Base-by-base conservation (phyloP, 2,888 invertebrate genomes). In the Graphium colonna region DNA sequence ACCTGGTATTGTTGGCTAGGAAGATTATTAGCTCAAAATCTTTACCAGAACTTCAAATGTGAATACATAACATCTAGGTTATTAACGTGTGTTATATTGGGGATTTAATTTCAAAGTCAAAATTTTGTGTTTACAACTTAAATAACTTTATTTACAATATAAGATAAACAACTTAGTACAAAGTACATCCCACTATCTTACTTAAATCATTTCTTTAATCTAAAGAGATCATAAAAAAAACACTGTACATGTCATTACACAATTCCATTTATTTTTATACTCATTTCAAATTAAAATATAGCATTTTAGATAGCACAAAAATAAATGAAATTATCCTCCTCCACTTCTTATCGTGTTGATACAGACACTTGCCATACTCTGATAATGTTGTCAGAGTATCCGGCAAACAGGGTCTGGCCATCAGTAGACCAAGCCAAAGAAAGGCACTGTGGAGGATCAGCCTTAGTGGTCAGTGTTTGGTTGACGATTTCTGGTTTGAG, bases 391-490 rank as follows among this genome's bases (percentile, higher is more conserved):
- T 99, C 99, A 15, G 98, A 98, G 90, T 99, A 99, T 56, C 99
- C 98, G 77, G 98, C 98, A 78, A 98, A 99, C 70, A 99, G 91
- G 43, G 99, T 99, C 87, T 99, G 98, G 61, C 99, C 99, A 80
- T 99, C 99, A 46, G 98, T 96, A 56, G 99, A 99, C 99, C 99
- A 99, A 16, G 99, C 98, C 73, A 99, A 91, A 3, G 98, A 99
- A 65, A 98, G 92, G 88, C 99, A 99, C 82, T 97, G 96, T 42
- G 99, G 98, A 64, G 97, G 97, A 73, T 97, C 97, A 46, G 96
- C 94, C 87, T 97, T 97, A 52, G 94, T 91, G 17, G 91, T 91
- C 72, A 93, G 92, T n/a, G 91, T 90, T 73, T 90, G 91, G 53
- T 93, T 91, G 59, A 97, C 95, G 66, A 98, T 96, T 77, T 99